Base-by-base conservation (phyloP, 2,113 vertebrate species). In the Callospermophilus lateralis region DNA sequence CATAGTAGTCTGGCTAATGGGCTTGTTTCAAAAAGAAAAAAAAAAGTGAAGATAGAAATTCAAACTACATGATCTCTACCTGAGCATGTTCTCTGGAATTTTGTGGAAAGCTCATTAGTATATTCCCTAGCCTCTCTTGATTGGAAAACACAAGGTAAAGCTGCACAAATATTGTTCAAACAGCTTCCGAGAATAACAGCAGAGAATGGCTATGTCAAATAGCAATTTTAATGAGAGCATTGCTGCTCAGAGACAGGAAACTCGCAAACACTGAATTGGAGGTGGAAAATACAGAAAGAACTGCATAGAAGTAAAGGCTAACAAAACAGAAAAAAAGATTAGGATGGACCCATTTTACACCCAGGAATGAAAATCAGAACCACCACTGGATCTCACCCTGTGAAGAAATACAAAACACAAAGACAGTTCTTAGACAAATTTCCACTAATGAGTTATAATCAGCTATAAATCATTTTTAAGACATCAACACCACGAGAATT, bases 61-160 rank as follows among this genome's bases (percentile, higher is more conserved):
- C 77, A 92, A 96, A 45, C 5, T 8, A 76, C 78, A 45, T 3
- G 32, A 34, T 77, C 45, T 0, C 92, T 94, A 96, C 94, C 83
- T 94, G 81, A 81, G 68, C 68, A 32, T 51, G 86, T 96, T 63
- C 80, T 97, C 79, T 80, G 96, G 84, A 73, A 42, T 53, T 79
- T 6, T 77, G 12, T 72, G 83, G 81, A 34, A 48, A 95, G 96
- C 91, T 74, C 55, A 96, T 85, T 78, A 96, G 30, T 3, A 15
- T 94, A 94, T 96, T 95, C 70, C 92, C 93, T 93, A 32, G 89
- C 16, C 70, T 92, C 87, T 96, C 19, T 19, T 26, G 94, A 98
- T 96, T 90, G 28, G 80, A 26, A 48, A 87, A 89, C 34, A 70
- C 17, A 94, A 91, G 4, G 0, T 17, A 80, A 16, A 55, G 78